Conservation (phyloP, 2,797 vertebrate genomes). For the Smutsia gigantea region DNA sequence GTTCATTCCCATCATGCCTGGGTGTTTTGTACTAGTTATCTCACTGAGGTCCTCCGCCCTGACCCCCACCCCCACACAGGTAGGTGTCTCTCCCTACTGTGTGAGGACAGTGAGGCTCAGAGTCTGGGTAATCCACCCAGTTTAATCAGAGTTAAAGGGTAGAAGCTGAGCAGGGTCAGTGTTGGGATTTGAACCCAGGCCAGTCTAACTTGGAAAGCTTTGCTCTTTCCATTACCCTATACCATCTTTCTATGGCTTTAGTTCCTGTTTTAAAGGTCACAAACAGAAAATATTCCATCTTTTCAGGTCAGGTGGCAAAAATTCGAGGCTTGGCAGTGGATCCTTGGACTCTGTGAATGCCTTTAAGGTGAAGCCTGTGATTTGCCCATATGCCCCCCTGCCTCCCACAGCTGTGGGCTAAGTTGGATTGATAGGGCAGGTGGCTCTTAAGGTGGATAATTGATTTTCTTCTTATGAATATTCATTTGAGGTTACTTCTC, state of each 20-base stretch:
- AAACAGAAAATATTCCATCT: background rate
- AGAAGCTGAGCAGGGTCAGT: background rate
- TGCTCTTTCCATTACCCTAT: rapidly evolving
- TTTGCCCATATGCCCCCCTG: background rate
- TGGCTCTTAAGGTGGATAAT: slow-evolving; percentile 69
- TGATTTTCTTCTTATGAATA: slow-evolving; percentile 76
- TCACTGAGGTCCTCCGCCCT: background rate
- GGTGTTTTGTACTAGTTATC: background rate
- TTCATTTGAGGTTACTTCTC: slow-evolving; percentile 58
- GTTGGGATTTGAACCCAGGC: background rate
- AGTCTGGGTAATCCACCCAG: background rate
- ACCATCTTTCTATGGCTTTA: background rate
- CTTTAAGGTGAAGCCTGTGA: background rate
- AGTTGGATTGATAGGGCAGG: slow-evolving; percentile 55
- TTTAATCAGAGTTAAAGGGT: background rate
- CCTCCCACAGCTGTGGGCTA: slow-evolving; percentile 39
- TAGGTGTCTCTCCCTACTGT: rapidly evolving
- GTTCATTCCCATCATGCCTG: background rate
- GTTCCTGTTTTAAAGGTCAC: slow-evolving; percentile 60
- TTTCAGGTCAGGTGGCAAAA: slow-evolving; percentile 47
- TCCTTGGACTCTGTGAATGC: background rate
- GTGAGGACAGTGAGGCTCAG: background rate
- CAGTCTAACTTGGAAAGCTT: background rate
- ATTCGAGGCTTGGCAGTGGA: background rate
- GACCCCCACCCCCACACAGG: rapidly evolving